A percentile compares a stretch with the other conserved stretches of the same genome.
phyloP scores from a whole-genome alignment of 2,797 vertebrate species.

The Etheostoma perlongum region DNA sequence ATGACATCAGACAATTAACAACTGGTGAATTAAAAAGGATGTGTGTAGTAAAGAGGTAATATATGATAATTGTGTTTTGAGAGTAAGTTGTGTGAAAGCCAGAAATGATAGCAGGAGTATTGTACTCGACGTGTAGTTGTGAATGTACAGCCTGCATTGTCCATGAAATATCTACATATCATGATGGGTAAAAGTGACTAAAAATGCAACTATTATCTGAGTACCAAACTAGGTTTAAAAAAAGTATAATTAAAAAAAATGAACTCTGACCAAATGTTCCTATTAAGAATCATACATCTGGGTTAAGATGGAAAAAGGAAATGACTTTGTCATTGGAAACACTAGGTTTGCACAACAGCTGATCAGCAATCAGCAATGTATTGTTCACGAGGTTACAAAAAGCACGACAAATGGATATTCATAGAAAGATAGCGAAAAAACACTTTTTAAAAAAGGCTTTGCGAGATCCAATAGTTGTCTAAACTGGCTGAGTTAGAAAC shows the following conservation, averaged over 20 bases:
- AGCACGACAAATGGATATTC: constrained; percentile 14
- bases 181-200: background rate
- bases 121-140: background rate
- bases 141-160: background rate
- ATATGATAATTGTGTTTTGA: background rate
- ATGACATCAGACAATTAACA: background rate
- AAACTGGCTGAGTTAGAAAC: background rate
- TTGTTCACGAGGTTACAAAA: background rate
- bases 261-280: background rate
- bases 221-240: background rate
- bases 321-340: background rate
- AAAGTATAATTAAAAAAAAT: background rate
- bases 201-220: background rate
- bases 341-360: constrained; percentile 10
- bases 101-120: background rate
- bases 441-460: background rate
- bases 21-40: background rate
- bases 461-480: constrained; percentile 10
- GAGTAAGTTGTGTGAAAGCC: background rate
- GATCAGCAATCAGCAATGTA: background rate
- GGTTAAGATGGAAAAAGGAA: background rate
- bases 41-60: background rate
- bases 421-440: constrained; percentile 2
- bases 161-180: background rate
- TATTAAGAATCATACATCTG: background rate